These are phyloP conservation scores for Phataginus tetradactyla DNA, from an alignment of 2,797 vertebrate species.

Conservation along the genomic window DNA sequence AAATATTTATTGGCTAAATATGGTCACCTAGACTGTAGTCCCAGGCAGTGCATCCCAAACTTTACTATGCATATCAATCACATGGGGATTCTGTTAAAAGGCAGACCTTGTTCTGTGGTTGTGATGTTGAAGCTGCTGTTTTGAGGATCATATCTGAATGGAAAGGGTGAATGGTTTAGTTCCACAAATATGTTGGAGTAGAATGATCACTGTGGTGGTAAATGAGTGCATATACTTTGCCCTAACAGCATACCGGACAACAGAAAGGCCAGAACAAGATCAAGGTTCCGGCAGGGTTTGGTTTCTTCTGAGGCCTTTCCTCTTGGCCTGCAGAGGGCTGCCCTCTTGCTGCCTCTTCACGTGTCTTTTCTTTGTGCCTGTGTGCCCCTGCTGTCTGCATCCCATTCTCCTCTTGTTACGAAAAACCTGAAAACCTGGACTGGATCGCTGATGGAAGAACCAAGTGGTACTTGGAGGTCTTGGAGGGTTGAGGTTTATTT, in stretches of 20 bases:
- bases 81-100: background rate
- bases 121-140: background rate
- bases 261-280: background rate
- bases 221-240: background rate
- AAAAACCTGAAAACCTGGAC: too few species aligned
- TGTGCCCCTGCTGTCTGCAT: background rate
- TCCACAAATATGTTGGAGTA: background rate
- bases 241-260: background rate
- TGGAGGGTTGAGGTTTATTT: too few species aligned
- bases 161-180: background rate
- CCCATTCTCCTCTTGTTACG: background rate
- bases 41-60: background rate
- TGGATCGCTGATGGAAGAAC: too few species aligned
- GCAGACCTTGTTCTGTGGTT: background rate
- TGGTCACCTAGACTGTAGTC: background rate
- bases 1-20: background rate
- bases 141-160: background rate
- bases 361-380: background rate
- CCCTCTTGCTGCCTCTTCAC: background rate
- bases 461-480: too few species aligned
- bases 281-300: background rate
- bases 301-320: background rate
- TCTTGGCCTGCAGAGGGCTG: background rate
- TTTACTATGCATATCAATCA: background rate
- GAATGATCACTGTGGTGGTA: background rate